phyloP scores from a whole-genome alignment of 1,140 invertebrate species.

The Delia radicum region DNA sequence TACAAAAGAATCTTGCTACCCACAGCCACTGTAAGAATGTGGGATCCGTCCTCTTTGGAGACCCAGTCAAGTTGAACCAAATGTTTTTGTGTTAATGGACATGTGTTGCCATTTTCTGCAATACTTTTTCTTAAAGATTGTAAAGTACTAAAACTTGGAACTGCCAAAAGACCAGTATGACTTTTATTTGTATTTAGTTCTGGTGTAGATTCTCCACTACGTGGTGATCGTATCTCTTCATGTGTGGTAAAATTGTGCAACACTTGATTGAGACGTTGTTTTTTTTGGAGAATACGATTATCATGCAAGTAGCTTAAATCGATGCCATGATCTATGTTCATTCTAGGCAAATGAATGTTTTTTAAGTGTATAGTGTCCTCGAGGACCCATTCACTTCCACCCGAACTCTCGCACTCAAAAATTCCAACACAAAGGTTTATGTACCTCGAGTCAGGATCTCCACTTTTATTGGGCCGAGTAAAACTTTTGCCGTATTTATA shows the following conservation, averaged over 20 bases:
- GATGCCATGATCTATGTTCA: constrained; percentile 76
- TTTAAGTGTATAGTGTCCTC: constrained; percentile 93
- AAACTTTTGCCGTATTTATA: constrained; percentile 90
- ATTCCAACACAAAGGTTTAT: constrained; percentile 96
- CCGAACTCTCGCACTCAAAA: constrained; percentile 98
- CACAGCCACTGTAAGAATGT: constrained; percentile 95
- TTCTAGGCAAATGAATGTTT: constrained; percentile 81
- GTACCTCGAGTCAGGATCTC: constrained; percentile 79
- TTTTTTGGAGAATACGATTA: constrained; percentile 76
- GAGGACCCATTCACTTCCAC: constrained; percentile 97
- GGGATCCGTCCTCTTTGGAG: constrained; percentile 97
- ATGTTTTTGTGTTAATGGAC: constrained; percentile 83
- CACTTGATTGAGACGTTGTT: constrained; percentile 72
- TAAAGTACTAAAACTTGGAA: constrained; percentile 89
- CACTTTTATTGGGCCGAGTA: constrained; percentile 70
- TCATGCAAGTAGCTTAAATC: constrained; percentile 83
- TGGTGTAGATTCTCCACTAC: constrained; percentile 59
- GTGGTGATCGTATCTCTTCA: constrained; percentile 58
- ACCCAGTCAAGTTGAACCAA: constrained; percentile 97
- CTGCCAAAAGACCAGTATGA: constrained; percentile 70
- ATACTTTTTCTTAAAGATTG: constrained; percentile 86
- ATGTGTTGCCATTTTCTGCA: constrained; percentile 87
- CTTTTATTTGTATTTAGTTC: constrained; percentile 51
- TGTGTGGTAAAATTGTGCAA: constrained; percentile 65
- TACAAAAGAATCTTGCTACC: constrained; percentile 88